Evolutionary conservation across 35 echinoderm and acorn worm species (phyloP).

Genomic region (Amphiura filiformis): DNA sequence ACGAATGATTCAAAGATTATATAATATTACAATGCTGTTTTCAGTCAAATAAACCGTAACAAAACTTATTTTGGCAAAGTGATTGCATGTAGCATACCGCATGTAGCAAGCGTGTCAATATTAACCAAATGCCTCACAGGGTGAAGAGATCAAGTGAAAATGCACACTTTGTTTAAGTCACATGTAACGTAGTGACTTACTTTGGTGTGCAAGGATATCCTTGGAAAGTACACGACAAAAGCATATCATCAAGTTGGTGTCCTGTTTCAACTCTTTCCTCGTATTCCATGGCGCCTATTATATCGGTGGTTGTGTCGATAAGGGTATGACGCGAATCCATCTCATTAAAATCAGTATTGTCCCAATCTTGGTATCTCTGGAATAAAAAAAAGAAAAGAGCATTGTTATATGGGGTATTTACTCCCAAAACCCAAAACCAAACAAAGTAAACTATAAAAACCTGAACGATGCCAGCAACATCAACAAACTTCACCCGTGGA

Average conservation of each 20-base stretch:
- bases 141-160: too few relatives aligned
- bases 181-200: neutral
- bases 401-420: too few relatives aligned
- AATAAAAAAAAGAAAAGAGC: constrained; percentile 11
- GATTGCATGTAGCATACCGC: too few relatives aligned
- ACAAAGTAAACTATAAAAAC: too few relatives aligned
- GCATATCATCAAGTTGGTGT: neutral
- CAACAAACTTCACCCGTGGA: too few relatives aligned
- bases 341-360: neutral
- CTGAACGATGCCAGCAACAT: too few relatives aligned
- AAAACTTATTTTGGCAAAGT: neutral
- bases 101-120: too few relatives aligned
- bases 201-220: neutral
- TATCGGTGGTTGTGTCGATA: neutral
- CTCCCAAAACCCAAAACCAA: too few relatives aligned
- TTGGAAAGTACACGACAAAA: constrained; percentile 18
- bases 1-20: neutral
- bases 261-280: neutral
- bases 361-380: constrained; percentile 44
- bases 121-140: too few relatives aligned
- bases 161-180: too few relatives aligned
- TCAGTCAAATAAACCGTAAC: neutral
- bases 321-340: neutral
- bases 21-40: neutral
- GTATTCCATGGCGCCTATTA: neutral